Percentiles rank a stretch among this genome's conserved stretches.
Evolutionary conservation across 2,888 invertebrate genomes (phyloP).

Genomic region (Caenorhabditis sulstoni): DNA sequence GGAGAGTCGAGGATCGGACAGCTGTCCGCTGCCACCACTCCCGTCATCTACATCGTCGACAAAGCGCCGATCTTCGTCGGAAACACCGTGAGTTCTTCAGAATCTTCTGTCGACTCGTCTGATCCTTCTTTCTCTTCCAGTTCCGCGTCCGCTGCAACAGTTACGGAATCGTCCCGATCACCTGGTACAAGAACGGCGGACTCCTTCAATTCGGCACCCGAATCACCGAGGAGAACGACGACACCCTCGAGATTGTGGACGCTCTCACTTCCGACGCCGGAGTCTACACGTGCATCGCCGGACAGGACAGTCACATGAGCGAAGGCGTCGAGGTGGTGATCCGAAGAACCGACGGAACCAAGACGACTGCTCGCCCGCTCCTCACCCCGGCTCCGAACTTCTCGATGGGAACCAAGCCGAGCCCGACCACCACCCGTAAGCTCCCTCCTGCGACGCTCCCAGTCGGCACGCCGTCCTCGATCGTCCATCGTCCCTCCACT

Average conservation of each 20-base stretch:
- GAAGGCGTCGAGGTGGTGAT: slow-evolving; percentile 56
- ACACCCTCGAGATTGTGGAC: slow-evolving; percentile 53
- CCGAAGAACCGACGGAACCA: slow-evolving; percentile 16
- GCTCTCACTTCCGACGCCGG: slow-evolving; percentile 48
- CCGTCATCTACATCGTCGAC: slow-evolving; percentile 56
- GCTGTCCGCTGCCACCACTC: slow-evolving; percentile 35
- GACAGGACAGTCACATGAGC: slow-evolving; percentile 56
- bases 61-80: slow-evolving; percentile 41
- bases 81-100: slow-evolving; percentile 31
- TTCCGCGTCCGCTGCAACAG: slow-evolving; percentile 65
- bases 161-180: slow-evolving; percentile 60
- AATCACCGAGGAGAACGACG: slow-evolving; percentile 60
- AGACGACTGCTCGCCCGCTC: slow-evolving; percentile 22
- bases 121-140: slow-evolving; percentile 33
- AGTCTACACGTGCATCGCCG: slow-evolving; percentile 54
- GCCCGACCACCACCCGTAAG: slow-evolving; percentile 8
- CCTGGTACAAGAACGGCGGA: slow-evolving; percentile 72
- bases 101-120: background rate
- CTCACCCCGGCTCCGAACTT: slow-evolving; percentile 46
- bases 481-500: slow-evolving; percentile 7
- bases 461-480: too few relatives aligned
- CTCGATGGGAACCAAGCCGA: slow-evolving; percentile 22
- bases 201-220: slow-evolving; percentile 64
- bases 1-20: slow-evolving; percentile 35
- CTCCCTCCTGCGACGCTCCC: background rate